Percentiles rank a stretch among this genome's conserved stretches.
These are phyloP conservation scores for Drosophila eugracilis DNA, from an alignment of 1,140 invertebrate species.

Conservation along the genomic window DNA sequence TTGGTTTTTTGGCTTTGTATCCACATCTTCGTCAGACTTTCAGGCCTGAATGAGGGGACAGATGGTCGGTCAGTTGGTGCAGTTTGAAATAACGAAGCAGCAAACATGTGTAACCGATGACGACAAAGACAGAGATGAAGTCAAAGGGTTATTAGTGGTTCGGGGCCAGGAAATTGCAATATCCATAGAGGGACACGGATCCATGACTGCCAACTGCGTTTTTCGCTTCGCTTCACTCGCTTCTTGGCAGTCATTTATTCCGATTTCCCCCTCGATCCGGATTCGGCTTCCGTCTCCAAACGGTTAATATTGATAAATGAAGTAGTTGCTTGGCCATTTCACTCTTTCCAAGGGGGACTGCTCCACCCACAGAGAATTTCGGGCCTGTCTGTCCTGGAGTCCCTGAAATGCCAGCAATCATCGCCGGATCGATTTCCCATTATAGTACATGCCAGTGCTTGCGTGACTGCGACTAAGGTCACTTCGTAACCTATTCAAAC, in stretches of 20 bases:
- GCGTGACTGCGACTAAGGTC: conserved; percentile 45
- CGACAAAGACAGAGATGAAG: conserved; percentile 23
- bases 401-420: conserved; percentile 1
- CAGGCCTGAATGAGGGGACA: not conserved
- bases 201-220: conserved; percentile 23
- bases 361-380: not conserved
- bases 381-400: not conserved
- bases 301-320: conserved; percentile 66
- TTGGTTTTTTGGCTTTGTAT: conserved; percentile 62
- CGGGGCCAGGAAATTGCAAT: conserved; percentile 64
- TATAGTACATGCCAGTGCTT: conserved; percentile 21
- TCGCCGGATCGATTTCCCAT: conserved; percentile 25
- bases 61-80: conserved; percentile 29
- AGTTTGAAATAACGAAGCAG: conserved; percentile 40
- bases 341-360: conserved; percentile 1
- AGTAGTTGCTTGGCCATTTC: conserved; percentile 3
- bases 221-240: conserved; percentile 39
- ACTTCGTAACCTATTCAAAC: conserved; percentile 38
- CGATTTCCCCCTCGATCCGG: not conserved
- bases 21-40: conserved; percentile 27
- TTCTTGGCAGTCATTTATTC: conserved; percentile 7
- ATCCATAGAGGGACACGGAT: conserved; percentile 48
- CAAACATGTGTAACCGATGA: conserved; percentile 51
- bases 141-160: conserved; percentile 28
- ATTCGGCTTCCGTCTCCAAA: no score